Conservation (phyloP, 2,113 vertebrate species). For the Chitala chitala region DNA sequence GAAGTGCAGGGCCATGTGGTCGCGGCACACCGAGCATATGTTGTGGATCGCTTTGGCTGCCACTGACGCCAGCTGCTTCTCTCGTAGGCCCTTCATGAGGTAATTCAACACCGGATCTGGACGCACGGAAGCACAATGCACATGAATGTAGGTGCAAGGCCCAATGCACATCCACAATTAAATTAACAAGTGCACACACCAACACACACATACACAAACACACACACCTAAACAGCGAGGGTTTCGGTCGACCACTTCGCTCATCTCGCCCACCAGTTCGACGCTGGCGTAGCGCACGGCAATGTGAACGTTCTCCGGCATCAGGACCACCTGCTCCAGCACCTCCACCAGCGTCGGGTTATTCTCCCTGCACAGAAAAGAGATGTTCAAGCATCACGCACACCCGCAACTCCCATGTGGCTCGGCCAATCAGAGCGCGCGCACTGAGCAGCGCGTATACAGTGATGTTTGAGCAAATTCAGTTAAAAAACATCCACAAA, state of each 20-base stretch:
- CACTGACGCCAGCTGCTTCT: constrained; percentile 81
- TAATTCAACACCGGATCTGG: constrained; percentile 87
- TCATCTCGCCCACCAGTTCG: constrained; percentile 97
- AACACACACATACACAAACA: neutral
- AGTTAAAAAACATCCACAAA: no score
- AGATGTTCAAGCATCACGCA: neutral
- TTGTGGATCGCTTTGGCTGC: constrained; percentile 96
- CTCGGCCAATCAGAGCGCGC: neutral
- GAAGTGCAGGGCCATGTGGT: constrained; percentile 98
- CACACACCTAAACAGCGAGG: constrained; percentile 83
- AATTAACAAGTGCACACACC: neutral
- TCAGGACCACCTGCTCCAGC: constrained; percentile 85
- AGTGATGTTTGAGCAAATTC: no score
- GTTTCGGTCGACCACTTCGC: constrained; percentile 94
- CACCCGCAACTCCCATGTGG: neutral
- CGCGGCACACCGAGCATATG: constrained; percentile 90
- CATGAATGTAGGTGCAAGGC: neutral
- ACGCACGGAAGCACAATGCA: neutral
- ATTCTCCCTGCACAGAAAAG: constrained; percentile 73
- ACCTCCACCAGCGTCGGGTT: constrained; percentile 90
- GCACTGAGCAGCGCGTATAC: neutral
- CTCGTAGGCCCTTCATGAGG: constrained; percentile 90
- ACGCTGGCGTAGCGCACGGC: constrained; percentile 95
- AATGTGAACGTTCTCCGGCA: constrained; percentile 85
- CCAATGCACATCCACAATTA: neutral